phyloP scores from a whole-genome alignment of 2,888 invertebrate genomes.

The Eucera pruinosa region DNA sequence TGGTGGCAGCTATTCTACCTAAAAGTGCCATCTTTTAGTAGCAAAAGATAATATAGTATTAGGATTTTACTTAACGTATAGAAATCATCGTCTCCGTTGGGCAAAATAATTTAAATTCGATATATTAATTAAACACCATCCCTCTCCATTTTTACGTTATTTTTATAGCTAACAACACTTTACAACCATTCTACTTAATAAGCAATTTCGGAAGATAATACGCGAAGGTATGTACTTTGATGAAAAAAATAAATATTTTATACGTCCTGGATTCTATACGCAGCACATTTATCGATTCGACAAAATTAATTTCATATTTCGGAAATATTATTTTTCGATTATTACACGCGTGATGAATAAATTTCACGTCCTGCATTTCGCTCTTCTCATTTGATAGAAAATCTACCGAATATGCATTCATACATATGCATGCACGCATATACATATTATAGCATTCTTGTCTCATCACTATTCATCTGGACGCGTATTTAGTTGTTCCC shows the following conservation, averaged over 20 bases:
- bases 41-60: neutral
- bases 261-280: neutral
- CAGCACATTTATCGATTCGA: neutral
- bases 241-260: conserved; percentile 15
- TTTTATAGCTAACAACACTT: neutral
- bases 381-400: conserved; percentile 61
- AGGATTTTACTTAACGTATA: too few species aligned
- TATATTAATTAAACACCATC: too few species aligned
- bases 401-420: conserved; percentile 68
- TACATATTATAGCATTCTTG: conserved; percentile 66
- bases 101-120: too few species aligned
- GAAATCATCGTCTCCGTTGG: too few species aligned
- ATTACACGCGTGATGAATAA: conserved; percentile 59
- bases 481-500: conserved; percentile 56
- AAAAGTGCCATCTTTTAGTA: too few species aligned
- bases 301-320: conserved; percentile 54
- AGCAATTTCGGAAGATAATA: conserved; percentile 11
- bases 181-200: neutral
- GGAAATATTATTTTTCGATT: conserved; percentile 60
- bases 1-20: too few species aligned
- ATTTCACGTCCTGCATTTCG: conserved; percentile 41
- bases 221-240: neutral
- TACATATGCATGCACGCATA: conserved; percentile 70
- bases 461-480: conserved; percentile 71
- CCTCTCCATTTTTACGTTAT: neutral